These are phyloP conservation scores for Myripristis murdjan DNA, from an alignment of 2,797 vertebrate species.

Conservation along the genomic window DNA sequence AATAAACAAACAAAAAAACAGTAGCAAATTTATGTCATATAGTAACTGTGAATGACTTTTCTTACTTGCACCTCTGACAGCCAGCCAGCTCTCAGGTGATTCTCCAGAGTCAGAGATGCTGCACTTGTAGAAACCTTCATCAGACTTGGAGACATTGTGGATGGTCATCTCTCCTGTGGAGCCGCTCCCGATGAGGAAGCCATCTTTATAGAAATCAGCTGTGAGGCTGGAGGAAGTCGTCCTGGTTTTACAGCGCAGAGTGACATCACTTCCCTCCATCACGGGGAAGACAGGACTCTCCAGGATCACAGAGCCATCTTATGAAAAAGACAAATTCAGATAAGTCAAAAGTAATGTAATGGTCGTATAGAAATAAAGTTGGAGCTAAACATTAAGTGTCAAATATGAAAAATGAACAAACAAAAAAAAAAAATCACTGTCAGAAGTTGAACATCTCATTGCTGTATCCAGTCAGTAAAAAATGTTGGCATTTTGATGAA, in stretches of 20 bases:
- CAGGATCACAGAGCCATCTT: slow-evolving; percentile 12
- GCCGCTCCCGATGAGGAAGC: fast-evolving
- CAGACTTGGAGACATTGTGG: no score
- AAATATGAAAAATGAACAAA: background rate
- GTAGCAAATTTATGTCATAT: no score
- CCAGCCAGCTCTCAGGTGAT: slow-evolving; percentile 1
- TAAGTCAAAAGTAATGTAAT: background rate
- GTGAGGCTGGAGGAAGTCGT: background rate
- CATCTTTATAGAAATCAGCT: slow-evolving; percentile 24
- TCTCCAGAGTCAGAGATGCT: background rate
- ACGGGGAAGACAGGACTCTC: slow-evolving; percentile 30
- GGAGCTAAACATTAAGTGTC: background rate
- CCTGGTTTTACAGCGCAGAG: slow-evolving; percentile 5
- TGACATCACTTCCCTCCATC: background rate
- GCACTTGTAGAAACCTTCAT: slow-evolving; percentile 24
- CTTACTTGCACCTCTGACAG: background rate
- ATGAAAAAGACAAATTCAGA: background rate
- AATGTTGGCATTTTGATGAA: no score
- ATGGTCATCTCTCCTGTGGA: background rate
- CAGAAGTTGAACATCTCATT: no score
- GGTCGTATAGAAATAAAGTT: no score
- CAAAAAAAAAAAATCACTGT: no score
- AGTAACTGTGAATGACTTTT: no score
- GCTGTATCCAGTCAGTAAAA: no score
- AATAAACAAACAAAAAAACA: no score